A percentile compares a stretch with the other conserved stretches of the same genome.
These are phyloP conservation scores for Temnothorax curvispinosus DNA, from an alignment of 1,140 invertebrate species.

Conservation along the genomic window DNA sequence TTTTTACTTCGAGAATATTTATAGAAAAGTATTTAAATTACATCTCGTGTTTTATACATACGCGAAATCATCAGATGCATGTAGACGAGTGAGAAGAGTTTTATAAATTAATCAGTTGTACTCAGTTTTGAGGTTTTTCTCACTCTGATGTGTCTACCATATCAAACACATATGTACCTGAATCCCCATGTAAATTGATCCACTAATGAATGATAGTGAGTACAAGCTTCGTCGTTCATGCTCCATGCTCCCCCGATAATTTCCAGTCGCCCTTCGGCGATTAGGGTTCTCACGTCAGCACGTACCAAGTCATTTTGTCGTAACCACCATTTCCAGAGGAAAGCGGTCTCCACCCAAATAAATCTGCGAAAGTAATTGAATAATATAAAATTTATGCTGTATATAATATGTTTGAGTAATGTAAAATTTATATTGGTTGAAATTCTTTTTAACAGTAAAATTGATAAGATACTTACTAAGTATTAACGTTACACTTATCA, in stretches of 20 bases:
- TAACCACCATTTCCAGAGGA: conserved; percentile 97
- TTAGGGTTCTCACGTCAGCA: conserved; percentile 87
- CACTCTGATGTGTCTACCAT: not conserved
- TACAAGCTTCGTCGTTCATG: conserved; percentile 97
- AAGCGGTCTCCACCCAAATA: conserved; percentile 94
- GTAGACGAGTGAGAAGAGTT: not conserved
- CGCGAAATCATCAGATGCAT: not conserved
- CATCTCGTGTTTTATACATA: not conserved
- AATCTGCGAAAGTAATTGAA: conserved; percentile 85
- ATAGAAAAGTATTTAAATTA: not conserved
- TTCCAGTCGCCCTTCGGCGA: conserved; percentile 93
- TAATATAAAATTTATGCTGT: conserved; percentile 53
- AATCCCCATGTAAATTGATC: conserved; percentile 96
- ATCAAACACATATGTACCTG: conserved; percentile 84
- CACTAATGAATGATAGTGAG: conserved; percentile 97
- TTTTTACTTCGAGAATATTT: not conserved
- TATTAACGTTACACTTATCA: not conserved
- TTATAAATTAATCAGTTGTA: not conserved
- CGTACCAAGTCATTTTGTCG: conserved; percentile 89
- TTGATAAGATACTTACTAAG: not conserved
- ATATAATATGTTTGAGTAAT: conserved; percentile 29
- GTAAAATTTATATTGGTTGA: not conserved
- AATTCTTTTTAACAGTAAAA: not conserved
- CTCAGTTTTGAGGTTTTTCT: not conserved
- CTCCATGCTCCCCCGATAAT: conserved; percentile 95